phyloP scores from a whole-genome alignment of 2,888 invertebrate genomes.

The Metallyticus violacea region DNA sequence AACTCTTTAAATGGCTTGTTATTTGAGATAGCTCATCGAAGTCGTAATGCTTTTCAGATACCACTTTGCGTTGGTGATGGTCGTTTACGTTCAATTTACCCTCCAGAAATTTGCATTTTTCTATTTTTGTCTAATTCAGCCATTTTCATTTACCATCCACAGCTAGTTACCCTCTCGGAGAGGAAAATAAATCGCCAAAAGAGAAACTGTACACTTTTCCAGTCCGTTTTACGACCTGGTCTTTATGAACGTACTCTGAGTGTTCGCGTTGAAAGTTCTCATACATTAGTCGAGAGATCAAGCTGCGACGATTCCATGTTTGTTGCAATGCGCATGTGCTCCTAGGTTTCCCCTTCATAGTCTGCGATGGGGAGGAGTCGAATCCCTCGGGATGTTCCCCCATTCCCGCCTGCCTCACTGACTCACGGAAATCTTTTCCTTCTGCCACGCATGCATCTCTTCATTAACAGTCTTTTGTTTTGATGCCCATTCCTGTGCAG shows the following conservation, averaged over 20 bases:
- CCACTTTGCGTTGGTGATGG: too few relatives aligned
- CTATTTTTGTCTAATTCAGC: neutral
- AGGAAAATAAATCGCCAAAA: neutral
- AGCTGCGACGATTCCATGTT: neutral
- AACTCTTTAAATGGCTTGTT: too few relatives aligned
- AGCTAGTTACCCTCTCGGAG: neutral
- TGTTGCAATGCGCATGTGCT: neutral
- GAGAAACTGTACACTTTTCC: neutral
- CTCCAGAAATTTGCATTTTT: neutral
- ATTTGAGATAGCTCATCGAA: too few relatives aligned
- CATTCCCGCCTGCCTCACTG: conserved; percentile 14
- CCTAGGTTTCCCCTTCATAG: neutral
- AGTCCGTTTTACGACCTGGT: neutral
- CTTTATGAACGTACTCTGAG: neutral
- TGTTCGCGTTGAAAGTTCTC: neutral
- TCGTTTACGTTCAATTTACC: too few relatives aligned
- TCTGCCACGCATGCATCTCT: neutral
- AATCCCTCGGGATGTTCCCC: conserved; percentile 24
- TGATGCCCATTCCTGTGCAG: neutral
- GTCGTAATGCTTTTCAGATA: too few relatives aligned
- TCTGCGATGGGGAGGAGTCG: conserved; percentile 20
- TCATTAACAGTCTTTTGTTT: neutral
- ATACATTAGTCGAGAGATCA: neutral
- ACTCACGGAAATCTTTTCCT: conserved; percentile 12
- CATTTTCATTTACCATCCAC: neutral